A percentile compares a stretch with the other conserved stretches of the same genome.
Evolutionary conservation across 2,888 invertebrate species (phyloP).

Genomic region (Drosophila subquinaria): DNA sequence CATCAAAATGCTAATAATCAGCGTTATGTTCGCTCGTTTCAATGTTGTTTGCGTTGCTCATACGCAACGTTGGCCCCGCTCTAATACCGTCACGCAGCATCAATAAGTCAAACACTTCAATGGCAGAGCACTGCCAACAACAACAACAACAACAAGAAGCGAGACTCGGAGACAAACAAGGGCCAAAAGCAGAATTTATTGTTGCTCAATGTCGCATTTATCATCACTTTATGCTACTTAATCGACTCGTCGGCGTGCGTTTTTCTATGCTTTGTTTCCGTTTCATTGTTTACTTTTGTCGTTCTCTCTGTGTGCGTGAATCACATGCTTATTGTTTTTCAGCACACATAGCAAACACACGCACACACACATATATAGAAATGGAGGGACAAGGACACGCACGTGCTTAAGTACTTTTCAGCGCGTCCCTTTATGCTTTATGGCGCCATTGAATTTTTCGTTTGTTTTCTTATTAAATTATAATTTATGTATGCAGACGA

Average conservation of each 20-base stretch:
- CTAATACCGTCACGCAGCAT: constrained; percentile 80
- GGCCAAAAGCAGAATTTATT: constrained; percentile 75
- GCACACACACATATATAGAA: constrained; percentile 33
- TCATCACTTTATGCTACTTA: constrained; percentile 83
- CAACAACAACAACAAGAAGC: constrained; percentile 33
- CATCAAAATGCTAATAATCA: constrained; percentile 75
- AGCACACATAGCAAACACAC: constrained; percentile 34
- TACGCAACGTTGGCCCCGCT: constrained; percentile 62
- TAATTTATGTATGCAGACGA: constrained; percentile 73
- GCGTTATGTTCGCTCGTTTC: constrained; percentile 50
- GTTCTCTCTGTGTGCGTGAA: constrained; percentile 31
- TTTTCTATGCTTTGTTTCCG: constrained; percentile 56
- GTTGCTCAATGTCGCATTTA: constrained; percentile 82
- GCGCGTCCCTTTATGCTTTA: constrained; percentile 77
- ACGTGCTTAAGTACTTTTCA: constrained; percentile 76
- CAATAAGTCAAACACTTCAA: constrained; percentile 81
- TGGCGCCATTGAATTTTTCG: constrained; percentile 80
- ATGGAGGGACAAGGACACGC: constrained; percentile 35
- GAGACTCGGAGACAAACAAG: constrained; percentile 32
- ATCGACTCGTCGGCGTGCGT: constrained; percentile 70
- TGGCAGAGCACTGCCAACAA: constrained; percentile 58
- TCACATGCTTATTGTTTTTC: constrained; percentile 72
- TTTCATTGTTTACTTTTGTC: constrained; percentile 72
- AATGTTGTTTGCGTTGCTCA: constrained; percentile 63
- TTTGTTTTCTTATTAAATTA: constrained; percentile 78